Conservation (phyloP, 1,140 invertebrate species). For the Dendroctonus valens region DNA sequence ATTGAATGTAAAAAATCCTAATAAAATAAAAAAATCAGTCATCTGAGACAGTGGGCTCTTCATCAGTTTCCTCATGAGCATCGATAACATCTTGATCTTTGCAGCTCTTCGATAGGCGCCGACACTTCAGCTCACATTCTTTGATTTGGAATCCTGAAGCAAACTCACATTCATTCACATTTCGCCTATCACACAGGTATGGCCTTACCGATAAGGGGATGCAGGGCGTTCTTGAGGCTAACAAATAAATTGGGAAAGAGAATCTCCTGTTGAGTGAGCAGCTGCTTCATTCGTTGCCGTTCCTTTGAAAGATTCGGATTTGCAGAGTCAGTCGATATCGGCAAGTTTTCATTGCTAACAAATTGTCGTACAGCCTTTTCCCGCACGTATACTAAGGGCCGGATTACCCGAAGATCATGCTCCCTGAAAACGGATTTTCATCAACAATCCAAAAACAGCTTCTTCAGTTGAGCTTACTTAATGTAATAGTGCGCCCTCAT, state of each 20-base stretch:
- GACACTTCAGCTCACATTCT: slow-evolving; percentile 51
- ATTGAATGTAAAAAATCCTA: slow-evolving; percentile 10
- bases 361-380: slow-evolving; percentile 72
- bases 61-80: slow-evolving; percentile 43
- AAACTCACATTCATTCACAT: background rate
- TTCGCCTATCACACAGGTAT: background rate
- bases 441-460: background rate
- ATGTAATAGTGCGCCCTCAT: slow-evolving; percentile 82
- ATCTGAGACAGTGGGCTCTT: slow-evolving; percentile 41
- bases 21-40: slow-evolving; percentile 32
- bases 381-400: slow-evolving; percentile 85
- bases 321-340: slow-evolving; percentile 63
- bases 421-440: slow-evolving; percentile 57
- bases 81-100: slow-evolving; percentile 32
- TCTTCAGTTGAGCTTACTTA: slow-evolving; percentile 48
- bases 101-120: slow-evolving; percentile 34
- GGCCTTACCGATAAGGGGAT: slow-evolving; percentile 61
- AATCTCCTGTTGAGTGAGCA: slow-evolving; percentile 74
- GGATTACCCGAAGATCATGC: slow-evolving; percentile 76
- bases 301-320: slow-evolving; percentile 55
- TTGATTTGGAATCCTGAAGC: slow-evolving; percentile 51
- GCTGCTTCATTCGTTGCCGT: slow-evolving; percentile 66
- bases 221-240: slow-evolving; percentile 66
- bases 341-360: slow-evolving; percentile 65
- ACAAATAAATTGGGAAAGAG: slow-evolving; percentile 69